Evolutionary conservation across 1,140 invertebrate genomes (phyloP).

Genomic region (Hormaphis cornu): DNA sequence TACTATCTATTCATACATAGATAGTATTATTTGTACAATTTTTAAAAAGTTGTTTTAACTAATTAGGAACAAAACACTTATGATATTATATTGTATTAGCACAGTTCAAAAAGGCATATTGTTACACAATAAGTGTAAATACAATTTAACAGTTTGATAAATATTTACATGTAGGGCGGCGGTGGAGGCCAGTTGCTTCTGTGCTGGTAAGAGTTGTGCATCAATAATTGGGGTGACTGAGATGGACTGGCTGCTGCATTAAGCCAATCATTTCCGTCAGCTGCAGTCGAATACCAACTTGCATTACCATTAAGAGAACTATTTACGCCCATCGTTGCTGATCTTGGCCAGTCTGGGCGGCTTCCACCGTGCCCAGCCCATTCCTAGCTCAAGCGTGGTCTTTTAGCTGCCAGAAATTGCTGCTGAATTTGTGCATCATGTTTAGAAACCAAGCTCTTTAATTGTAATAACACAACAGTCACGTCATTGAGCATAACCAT

Average conservation of each 20-base stretch:
- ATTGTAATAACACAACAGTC: neutral
- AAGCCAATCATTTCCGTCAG: constrained; percentile 11
- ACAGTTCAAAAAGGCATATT: no score
- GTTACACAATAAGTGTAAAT: no score
- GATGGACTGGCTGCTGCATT: neutral
- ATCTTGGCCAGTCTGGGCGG: constrained; percentile 15
- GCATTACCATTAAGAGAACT: neutral
- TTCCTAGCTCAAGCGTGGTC: constrained; percentile 18
- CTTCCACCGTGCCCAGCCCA: constrained; percentile 22
- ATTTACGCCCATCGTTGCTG: neutral
- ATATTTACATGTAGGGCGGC: neutral
- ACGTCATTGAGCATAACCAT: neutral
- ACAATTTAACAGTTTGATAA: no score
- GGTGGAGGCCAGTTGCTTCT: constrained; percentile 10
- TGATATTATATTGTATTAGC: no score
- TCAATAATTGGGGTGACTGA: neutral
- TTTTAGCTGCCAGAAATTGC: neutral
- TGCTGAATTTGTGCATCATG: constrained; percentile 41
- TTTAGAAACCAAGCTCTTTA: neutral
- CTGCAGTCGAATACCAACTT: neutral
- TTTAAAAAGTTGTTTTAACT: no score
- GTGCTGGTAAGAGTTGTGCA: neutral
- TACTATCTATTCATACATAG: no score
- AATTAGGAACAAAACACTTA: no score
- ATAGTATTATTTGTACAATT: no score